Evolutionary conservation across 2,797 vertebrate genomes (phyloP), one percentile per base, ranked within the genome.

Genomic region (Cryptoprocta ferox): DNA sequence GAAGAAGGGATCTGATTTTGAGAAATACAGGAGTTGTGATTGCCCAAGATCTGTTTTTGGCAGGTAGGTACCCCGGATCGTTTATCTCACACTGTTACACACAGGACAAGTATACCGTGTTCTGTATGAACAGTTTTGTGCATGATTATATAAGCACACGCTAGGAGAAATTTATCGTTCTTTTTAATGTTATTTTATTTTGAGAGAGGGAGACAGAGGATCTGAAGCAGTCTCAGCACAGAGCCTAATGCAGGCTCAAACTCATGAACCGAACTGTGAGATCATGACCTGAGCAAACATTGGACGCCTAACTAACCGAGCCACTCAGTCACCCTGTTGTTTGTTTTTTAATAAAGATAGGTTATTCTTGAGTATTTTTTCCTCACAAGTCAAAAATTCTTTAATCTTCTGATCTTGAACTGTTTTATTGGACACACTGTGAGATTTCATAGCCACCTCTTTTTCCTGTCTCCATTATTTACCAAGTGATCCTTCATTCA

Each of bases 71-170:
- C 15, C 35, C 86, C 0, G n/a, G 45, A 81, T 30, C 35, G 13
- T 83, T 76, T 42, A 30, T 73, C 13, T 89, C 37, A 30, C 61
- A 37, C 39, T 48, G 8, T 48, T 90, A 0, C 16, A 32, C 0
- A 1, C 75, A 8, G 16, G 37, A 3, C 5, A 86, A 48, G 8
- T 2, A 9, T 32, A 13, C 4, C 7, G 0, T 9, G 37, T 32
- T 37, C 19, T 71, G 16, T 18, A 48, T 28, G 39, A 0, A 70
- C 11, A 4, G 10, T 89, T 48, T 89, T 66, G 30, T 16, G 24
- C 11, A 39, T 70, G 32, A 81, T 81, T 68, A 18, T 91, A 89
- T 19, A 68, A 48, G 50, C 18, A 12, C 48, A 35, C 16, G 32
- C 4, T 10, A 11, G 30, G 5, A 10, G 84, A 68, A 32, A 53